Base-by-base conservation (phyloP, 2,888 invertebrate species). In the Seira ritae region DNA sequence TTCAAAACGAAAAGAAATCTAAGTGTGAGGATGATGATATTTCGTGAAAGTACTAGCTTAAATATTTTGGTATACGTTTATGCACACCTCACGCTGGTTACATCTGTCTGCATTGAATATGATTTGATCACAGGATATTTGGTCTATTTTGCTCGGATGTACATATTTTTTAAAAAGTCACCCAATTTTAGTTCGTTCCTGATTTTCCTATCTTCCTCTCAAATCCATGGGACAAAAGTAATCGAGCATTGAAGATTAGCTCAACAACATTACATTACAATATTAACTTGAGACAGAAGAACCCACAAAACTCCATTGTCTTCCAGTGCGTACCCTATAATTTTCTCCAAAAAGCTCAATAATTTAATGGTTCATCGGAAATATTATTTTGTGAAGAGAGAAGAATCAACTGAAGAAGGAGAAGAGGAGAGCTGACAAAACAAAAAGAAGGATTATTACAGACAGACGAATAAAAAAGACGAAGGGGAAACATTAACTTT, bases 351-450 rank as follows among this genome's bases (percentile, higher is more conserved):
- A 86, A 87, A 87, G 60, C 87, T 88, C 88, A 87, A 88, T 88
- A 88, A 88, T 88, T 88, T 88, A 88, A 88, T 88, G 88, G 87
- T 87, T 87, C 88, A 87, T 88, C 88, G 87, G 88, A 87, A 87
- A 88, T 88, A 87, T 77, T 88, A 86, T 86, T 85, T 86, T 75
- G 77, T 80, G 82, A 76, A 70, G 75, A 60, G 80, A 70, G 65
- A 46, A 17, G 62, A 69, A 69, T 60, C 60, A 60, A 60, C 6
- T 12, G 60, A 60, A 37, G 69, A 77, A 22, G 42, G 22, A 69
- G 67, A 75, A 73, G 73, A 73, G 66, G 71, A 60, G 17, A 17
- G 60, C 50, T 37, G 23, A 80, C 22, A 81, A 77, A 79, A 77
- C 74, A 67, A 81, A 66, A 75, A n/a, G n/a, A n/a, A n/a, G n/a